Evolutionary conservation across 2,888 invertebrate species (phyloP).

Genomic region (Zhengitettix transpicula): DNA sequence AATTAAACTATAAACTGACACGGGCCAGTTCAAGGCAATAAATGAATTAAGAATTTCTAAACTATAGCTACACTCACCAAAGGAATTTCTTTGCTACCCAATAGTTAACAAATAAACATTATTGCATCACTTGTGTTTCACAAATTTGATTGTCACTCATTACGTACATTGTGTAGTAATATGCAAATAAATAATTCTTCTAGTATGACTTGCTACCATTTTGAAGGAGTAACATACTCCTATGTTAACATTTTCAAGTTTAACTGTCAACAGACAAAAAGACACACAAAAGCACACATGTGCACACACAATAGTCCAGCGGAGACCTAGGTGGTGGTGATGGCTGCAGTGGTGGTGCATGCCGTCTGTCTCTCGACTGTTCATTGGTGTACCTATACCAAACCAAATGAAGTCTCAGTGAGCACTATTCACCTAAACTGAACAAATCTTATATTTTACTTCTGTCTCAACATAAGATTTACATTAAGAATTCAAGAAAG

Average conservation of each 20-base stretch:
- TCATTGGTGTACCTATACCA: slow-evolving; percentile 8
- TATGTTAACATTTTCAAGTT: too few relatives aligned
- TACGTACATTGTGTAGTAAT: slow-evolving; percentile 12
- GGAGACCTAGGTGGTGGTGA: neutral
- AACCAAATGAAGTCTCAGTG: neutral
- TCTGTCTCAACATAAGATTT: neutral
- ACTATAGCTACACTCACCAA: too few relatives aligned
- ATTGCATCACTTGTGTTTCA: neutral
- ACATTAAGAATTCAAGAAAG: too few relatives aligned
- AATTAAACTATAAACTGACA: too few relatives aligned
- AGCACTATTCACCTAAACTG: neutral
- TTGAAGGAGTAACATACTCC: too few relatives aligned
- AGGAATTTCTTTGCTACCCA: too few relatives aligned
- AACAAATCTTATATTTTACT: neutral
- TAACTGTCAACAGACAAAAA: too few relatives aligned
- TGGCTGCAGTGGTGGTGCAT: slow-evolving; percentile 1
- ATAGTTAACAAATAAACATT: neutral
- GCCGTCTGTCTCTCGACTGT: neutral
- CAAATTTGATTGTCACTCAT: slow-evolving; percentile 11
- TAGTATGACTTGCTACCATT: too few relatives aligned
- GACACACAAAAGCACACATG: too few relatives aligned
- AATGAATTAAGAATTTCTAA: too few relatives aligned
- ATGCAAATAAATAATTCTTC: too few relatives aligned
- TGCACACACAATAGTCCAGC: neutral
- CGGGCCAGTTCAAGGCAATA: too few relatives aligned